A percentile compares a stretch with the other conserved stretches of the same genome.
Evolutionary conservation across 2,888 invertebrate genomes (phyloP).

Genomic region (Apotomis turbidana): DNA sequence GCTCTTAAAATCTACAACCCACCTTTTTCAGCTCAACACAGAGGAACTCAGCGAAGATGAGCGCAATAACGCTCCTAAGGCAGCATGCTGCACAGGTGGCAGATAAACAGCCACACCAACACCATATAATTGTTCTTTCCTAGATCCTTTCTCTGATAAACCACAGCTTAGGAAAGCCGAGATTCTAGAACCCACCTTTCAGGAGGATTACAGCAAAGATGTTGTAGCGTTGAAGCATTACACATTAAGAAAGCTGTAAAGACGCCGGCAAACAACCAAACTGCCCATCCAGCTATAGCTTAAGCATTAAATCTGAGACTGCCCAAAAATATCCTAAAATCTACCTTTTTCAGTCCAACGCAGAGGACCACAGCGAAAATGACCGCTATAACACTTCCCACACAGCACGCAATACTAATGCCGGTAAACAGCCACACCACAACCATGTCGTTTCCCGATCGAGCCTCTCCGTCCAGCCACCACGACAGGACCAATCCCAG

Average conservation of each 20-base stretch:
- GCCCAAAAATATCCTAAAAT: neutral
- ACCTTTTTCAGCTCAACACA: neutral
- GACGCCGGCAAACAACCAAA: too few relatives aligned
- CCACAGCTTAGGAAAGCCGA: too few relatives aligned
- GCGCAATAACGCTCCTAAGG: too few relatives aligned
- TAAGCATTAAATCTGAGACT: too few relatives aligned
- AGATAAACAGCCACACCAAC: slow-evolving; percentile 9
- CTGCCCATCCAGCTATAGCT: too few relatives aligned
- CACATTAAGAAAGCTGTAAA: too few relatives aligned
- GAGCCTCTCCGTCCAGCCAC: neutral
- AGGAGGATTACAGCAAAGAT: too few relatives aligned
- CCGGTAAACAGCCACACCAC: slow-evolving; percentile 15
- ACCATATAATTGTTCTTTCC: neutral
- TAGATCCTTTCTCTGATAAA: too few relatives aligned
- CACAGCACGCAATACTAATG: neutral
- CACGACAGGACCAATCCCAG: neutral
- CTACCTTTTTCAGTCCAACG: slow-evolving; percentile 19
- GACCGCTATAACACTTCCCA: slow-evolving; percentile 11
- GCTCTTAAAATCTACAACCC: too few relatives aligned
- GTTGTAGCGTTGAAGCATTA: too few relatives aligned
- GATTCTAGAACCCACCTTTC: neutral
- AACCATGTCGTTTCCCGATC: neutral
- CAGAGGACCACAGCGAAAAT: slow-evolving; percentile 19
- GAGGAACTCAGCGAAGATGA: neutral
- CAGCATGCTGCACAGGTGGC: neutral